Evolutionary conservation across 2,797 vertebrate genomes (phyloP).

Genomic region (Pampus argenteus): DNA sequence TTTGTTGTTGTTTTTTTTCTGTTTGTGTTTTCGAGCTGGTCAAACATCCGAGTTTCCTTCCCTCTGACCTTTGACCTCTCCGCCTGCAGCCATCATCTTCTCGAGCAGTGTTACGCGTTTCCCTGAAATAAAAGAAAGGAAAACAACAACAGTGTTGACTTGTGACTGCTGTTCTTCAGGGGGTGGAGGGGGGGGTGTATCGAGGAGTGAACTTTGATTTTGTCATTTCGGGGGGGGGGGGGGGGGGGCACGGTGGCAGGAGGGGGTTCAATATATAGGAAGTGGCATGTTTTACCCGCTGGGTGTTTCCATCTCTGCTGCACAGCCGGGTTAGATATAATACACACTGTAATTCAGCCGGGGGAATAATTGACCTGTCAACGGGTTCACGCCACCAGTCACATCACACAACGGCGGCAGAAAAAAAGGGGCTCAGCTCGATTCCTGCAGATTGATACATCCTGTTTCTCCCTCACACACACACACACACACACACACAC

Average conservation of each 20-base stretch:
- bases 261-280: constrained; percentile 64
- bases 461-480: constrained; percentile 54
- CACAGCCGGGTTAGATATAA: constrained; percentile 71
- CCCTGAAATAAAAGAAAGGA: constrained; percentile 20
- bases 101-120: not conserved
- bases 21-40: not conserved
- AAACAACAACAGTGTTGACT: constrained; percentile 39
- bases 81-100: constrained; percentile 36
- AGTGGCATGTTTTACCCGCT: constrained; percentile 63
- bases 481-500: constrained; percentile 22
- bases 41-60: too few relatives aligned
- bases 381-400: constrained; percentile 61
- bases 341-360: constrained; percentile 81
- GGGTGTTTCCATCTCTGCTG: constrained; percentile 74
- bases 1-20: constrained; percentile 4
- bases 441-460: constrained; percentile 76
- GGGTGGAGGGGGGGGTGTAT: constrained; percentile 12
- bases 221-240: constrained; percentile 9
- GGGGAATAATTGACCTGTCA: constrained; percentile 85
- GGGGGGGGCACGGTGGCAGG: not conserved
- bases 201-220: constrained; percentile 65
- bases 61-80: constrained; percentile 43
- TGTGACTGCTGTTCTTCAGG: constrained; percentile 26
- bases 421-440: constrained; percentile 30
- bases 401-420: constrained; percentile 64